A percentile compares a stretch with the other conserved stretches of the same genome.
Evolutionary conservation across 2,113 vertebrate species (phyloP).

Genomic region (Muscicapa adusta): DNA sequence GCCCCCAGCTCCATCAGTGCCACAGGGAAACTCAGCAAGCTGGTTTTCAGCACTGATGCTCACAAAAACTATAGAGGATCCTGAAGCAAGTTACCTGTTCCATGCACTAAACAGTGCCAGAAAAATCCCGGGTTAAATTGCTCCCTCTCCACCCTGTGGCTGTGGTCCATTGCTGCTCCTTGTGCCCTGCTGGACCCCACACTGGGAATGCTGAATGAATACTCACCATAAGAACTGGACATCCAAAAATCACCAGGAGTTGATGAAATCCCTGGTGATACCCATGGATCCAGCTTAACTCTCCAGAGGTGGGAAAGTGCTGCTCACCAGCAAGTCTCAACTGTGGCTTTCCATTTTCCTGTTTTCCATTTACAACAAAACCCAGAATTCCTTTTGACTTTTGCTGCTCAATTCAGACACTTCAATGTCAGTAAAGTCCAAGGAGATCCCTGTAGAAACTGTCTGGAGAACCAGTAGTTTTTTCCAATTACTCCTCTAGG

Average conservation of each 20-base stretch:
- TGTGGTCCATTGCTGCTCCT: accelerated
- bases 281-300: accelerated
- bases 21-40: background rate
- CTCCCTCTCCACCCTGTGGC: background rate
- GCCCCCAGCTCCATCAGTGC: background rate
- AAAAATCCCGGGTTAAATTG: accelerated
- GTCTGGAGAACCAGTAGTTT: background rate
- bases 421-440: background rate
- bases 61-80: background rate
- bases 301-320: background rate
- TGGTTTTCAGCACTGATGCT: background rate
- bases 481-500: background rate
- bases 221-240: background rate
- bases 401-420: background rate
- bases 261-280: background rate
- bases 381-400: background rate
- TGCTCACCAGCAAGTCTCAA: background rate
- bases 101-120: background rate
- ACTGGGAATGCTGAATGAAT: background rate
- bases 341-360: background rate
- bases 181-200: background rate
- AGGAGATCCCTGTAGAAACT: background rate
- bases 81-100: background rate
- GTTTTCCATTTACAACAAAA: background rate
- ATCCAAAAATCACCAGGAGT: accelerated